Conservation (phyloP, 1,140 invertebrate species). For the Cotesia glomerata region DNA sequence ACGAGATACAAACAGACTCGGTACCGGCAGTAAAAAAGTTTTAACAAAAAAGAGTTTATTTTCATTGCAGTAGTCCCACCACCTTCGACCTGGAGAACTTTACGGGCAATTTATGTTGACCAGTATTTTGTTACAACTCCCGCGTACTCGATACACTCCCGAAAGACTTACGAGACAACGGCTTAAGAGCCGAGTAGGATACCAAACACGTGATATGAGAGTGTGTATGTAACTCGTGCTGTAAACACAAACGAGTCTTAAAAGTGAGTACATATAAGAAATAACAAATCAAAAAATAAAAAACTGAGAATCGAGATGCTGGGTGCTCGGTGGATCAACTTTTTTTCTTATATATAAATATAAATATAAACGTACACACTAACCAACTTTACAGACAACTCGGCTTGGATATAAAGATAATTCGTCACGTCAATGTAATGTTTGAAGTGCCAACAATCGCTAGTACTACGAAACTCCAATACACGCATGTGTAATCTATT, state of each 20-base stretch:
- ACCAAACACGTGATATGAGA: neutral
- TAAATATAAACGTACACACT: neutral
- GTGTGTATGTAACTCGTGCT: slow-evolving; percentile 5
- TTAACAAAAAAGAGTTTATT: neutral
- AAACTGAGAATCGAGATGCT: neutral
- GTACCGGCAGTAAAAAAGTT: neutral
- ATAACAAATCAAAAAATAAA: no score
- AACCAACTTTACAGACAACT: neutral
- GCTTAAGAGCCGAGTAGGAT: neutral
- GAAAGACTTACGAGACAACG: slow-evolving; percentile 14
- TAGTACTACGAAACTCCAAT: neutral
- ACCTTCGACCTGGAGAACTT: slow-evolving; percentile 19
- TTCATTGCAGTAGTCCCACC: neutral
- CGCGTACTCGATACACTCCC: slow-evolving; percentile 16
- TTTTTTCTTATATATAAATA: slow-evolving; percentile 4
- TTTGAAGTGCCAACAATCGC: neutral
- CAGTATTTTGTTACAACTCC: slow-evolving; percentile 33
- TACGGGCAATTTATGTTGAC: slow-evolving; percentile 32
- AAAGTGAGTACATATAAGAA: neutral
- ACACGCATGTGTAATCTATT: neutral
- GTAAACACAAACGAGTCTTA: neutral
- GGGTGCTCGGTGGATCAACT: no score
- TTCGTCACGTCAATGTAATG: slow-evolving; percentile 11
- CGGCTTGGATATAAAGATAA: slow-evolving; percentile 26
- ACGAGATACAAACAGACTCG: neutral